Base-by-base conservation (phyloP, 2,797 vertebrate species). In the Gorsachius magnificus region DNA sequence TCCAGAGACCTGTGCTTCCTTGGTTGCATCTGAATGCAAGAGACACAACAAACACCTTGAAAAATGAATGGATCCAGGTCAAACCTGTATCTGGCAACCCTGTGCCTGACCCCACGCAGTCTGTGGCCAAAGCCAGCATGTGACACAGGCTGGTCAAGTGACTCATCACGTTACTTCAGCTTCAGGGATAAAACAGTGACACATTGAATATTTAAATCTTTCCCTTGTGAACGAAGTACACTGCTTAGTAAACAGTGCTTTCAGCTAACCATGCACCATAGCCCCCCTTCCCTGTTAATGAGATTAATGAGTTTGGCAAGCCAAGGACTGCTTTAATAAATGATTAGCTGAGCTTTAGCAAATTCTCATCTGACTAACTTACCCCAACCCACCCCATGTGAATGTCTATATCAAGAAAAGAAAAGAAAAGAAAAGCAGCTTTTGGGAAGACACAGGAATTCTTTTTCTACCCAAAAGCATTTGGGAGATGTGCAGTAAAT, bases 311-410 rank as follows among this genome's bases (percentile, higher is more conserved):
- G 82, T 96, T 93, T 94, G 95, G 93, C 80, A 93, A 87, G 86
- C 51, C 83, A 65, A 17, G 90, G 82, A 95, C 93, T 72, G 45
- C 93, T 93, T 95, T 96, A 96, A 95, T 87, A 94, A 97, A 97
- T 98, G 94, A 97, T 97, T 97, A 97, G 95, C 31, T 96, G 93
- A 95, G 85, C 68, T 94, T 96, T 79, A 96, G 82, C 90, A 93
- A 93, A 89, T 90, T 95, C 94, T 96, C 91, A 64, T 94, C 92
- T 69, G 91, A 96, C 82, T 85, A 95, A 95, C 92, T 89, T 93
- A 83, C 91, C 53, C 74, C 43, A 86, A 41, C 48, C 58, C 58
- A 78, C 41, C 41, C 65, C 93, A 88, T 64, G 50, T 60, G 84
- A 94, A 89, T 16, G n/a, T 13, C 76, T 87, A 4, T 38, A 81